Base-by-base conservation (phyloP, 1,140 invertebrate genomes). In the Drosophila cardini region DNA sequence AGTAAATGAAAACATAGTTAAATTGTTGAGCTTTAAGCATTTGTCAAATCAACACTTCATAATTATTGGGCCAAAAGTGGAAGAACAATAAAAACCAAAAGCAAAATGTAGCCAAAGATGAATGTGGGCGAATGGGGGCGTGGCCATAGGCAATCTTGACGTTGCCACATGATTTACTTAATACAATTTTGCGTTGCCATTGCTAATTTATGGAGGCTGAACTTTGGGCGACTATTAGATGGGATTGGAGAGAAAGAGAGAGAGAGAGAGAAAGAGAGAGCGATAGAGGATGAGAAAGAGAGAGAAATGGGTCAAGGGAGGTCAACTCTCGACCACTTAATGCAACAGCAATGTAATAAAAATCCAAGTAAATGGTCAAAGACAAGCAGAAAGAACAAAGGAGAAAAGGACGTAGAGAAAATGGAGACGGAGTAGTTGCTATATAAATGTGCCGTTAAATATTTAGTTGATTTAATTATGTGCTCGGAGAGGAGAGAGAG, bases 381-480 rank as follows among this genome's bases (percentile, higher is more conserved):
- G 63, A 34, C 45, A 18, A 53, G 52, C 64, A 32, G 45, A 34
- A 7, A 38, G 45, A 43, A 34, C 61, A 56, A 16, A 48, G 8
- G 45, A 43, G 21, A 50, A 56, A 16, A 48, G 8, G 10, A 5
- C 18, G 38, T 40, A n/a, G 46, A 15, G 53, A 18, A 13, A 9
- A 53, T 8, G 61, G 48, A 58, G 71, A 52, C 5, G 21, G 21
- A 3, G 21, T 3, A 26, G 21, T 26, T 26, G 71, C 46, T 76
- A 74, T 76, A 82, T 84, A 87, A 85, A 85, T 87, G 82, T 78
- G 84, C 79, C 84, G 76, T 83, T 89, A 89, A 89, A 89, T 89
- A 89, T 89, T 89, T 89, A 90, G 77, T 89, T 90, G 84, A 89
- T 89, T 89, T 89, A 89, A 89, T 89, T 89, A 89, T 89, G 84